phyloP scores from a whole-genome alignment of 2,888 invertebrate genomes.

The Andrena dorsata region DNA sequence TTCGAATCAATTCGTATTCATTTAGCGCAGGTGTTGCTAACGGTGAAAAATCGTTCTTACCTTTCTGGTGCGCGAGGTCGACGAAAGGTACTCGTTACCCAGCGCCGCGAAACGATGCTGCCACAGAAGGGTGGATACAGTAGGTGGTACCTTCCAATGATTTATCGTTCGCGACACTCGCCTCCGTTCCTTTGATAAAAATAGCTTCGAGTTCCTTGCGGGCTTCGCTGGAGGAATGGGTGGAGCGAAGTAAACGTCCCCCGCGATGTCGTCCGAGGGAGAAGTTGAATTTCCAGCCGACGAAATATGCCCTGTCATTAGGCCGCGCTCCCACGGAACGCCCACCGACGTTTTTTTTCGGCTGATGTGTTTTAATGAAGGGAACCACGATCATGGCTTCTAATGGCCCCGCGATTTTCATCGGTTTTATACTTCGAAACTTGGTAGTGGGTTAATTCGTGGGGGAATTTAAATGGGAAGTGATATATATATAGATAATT shows the following conservation, averaged over 20 bases:
- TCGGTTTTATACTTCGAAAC: not conserved
- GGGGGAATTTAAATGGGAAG: not conserved
- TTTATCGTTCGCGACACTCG: conserved; percentile 70
- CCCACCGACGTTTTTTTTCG: conserved; percentile 19
- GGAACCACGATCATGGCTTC: not conserved
- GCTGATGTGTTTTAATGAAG: conserved; percentile 23
- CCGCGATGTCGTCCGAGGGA: conserved; percentile 40
- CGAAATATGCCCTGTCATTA: conserved; percentile 58
- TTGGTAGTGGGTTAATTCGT: not conserved
- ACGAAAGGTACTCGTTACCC: conserved; percentile 72
- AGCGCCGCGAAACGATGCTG: conserved; percentile 62
- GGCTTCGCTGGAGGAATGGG: conserved; percentile 21
- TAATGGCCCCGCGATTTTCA: not conserved
- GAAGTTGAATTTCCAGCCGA: conserved; percentile 56
- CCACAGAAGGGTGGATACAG: conserved; percentile 65
- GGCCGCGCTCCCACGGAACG: conserved; percentile 40
- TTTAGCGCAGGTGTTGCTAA: conserved; percentile 74
- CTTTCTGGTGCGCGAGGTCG: conserved; percentile 63
- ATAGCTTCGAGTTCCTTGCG: conserved; percentile 62
- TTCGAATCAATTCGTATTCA: conserved; percentile 79
- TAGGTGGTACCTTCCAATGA: conserved; percentile 70
- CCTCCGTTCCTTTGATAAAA: conserved; percentile 65
- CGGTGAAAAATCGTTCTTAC: conserved; percentile 77
- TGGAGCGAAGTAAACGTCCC: conserved; percentile 48
- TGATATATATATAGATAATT: too few species aligned